Conservation (phyloP, 2,888 invertebrate species). For the Choreutis nemorana region DNA sequence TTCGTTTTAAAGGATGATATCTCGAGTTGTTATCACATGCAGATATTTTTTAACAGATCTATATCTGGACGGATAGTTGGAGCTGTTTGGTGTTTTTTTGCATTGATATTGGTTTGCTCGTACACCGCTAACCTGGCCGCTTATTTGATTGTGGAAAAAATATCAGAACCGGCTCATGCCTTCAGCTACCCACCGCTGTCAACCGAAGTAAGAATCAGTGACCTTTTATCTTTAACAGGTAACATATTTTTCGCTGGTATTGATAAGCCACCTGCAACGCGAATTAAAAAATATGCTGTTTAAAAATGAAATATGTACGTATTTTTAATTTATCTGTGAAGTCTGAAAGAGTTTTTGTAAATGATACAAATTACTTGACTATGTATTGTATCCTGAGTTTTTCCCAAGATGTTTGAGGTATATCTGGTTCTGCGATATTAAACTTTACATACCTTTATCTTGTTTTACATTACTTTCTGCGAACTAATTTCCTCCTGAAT, state of each 20-base stretch:
- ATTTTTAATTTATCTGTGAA: too few relatives aligned
- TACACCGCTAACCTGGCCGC: constrained; percentile 99
- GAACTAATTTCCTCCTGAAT: too few relatives aligned
- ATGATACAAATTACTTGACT: too few relatives aligned
- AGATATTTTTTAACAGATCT: constrained; percentile 67
- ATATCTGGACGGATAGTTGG: constrained; percentile 95
- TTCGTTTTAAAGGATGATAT: too few relatives aligned
- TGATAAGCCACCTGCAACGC: constrained; percentile 20
- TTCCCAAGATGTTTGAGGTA: too few relatives aligned
- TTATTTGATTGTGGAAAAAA: constrained; percentile 95
- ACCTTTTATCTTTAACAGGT: constrained; percentile 36
- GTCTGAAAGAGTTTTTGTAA: too few relatives aligned
- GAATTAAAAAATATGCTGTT: constrained; percentile 20
- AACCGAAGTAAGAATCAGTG: constrained; percentile 76
- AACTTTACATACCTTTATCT: too few relatives aligned
- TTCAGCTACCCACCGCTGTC: constrained; percentile 93
- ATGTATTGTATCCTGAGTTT: too few relatives aligned
- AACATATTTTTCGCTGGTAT: constrained; percentile 16
- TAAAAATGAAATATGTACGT: too few relatives aligned
- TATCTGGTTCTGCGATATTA: too few relatives aligned
- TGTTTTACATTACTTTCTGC: too few relatives aligned
- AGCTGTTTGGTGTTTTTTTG: constrained; percentile 99
- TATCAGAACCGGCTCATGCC: constrained; percentile 80
- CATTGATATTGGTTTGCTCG: constrained; percentile 95
- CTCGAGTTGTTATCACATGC: background rate